phyloP scores from a whole-genome alignment of 1,140 invertebrate species.

The Hyphantria cunea region DNA sequence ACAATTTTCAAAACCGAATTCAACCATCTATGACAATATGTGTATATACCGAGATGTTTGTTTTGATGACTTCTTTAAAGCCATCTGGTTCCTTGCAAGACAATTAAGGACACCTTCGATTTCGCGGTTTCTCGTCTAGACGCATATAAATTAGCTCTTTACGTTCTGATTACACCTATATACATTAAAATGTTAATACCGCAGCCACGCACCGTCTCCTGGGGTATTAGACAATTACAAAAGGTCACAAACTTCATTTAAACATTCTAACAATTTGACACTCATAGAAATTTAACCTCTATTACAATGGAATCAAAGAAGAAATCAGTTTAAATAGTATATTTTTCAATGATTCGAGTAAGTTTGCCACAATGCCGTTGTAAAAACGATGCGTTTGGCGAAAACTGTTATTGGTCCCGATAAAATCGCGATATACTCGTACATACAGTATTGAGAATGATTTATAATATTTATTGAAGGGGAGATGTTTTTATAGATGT shows the following conservation, averaged over 20 bases:
- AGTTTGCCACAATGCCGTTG: constrained; percentile 37
- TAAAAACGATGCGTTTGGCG: constrained; percentile 55
- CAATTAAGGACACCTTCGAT: constrained; percentile 12
- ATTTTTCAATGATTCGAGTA: constrained; percentile 20
- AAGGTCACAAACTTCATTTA: constrained; percentile 32
- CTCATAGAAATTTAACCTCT: constrained; percentile 23
- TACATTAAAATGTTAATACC: constrained; percentile 71
- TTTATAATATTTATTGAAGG: constrained; percentile 61
- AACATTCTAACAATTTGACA: not conserved
- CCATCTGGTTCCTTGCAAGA: not conserved
- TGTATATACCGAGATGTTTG: no score
- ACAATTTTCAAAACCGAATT: no score
- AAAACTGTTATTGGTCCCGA: constrained; percentile 57
- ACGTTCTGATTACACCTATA: constrained; percentile 59
- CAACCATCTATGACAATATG: no score
- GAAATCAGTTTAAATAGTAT: not conserved
- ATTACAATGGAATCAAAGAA: not conserved
- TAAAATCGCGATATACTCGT: constrained; percentile 67
- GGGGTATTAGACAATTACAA: constrained; percentile 70
- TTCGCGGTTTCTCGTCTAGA: constrained; percentile 65
- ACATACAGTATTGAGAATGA: constrained; percentile 51
- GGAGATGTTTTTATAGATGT: constrained; percentile 47
- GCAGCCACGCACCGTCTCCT: constrained; percentile 56
- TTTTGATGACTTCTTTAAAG: not conserved
- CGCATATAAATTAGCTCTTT: constrained; percentile 58